These are phyloP conservation scores for Ephialtes manifestator DNA, from an alignment of 2,888 invertebrate genomes.

Conservation along the genomic window DNA sequence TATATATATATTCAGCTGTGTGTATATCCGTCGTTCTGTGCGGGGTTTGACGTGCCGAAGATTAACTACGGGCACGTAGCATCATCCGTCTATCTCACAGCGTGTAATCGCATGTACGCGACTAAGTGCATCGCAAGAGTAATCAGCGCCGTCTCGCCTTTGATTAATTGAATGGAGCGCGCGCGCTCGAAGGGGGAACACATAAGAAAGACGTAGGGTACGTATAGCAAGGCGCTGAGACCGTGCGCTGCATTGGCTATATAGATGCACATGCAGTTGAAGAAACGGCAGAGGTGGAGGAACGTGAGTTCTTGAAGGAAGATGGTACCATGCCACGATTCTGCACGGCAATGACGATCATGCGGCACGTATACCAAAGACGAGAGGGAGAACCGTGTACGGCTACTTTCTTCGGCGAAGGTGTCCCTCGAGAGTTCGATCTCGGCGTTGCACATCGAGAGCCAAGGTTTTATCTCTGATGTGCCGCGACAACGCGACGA, in stretches of 20 bases:
- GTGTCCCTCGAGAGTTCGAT: constrained; percentile 66
- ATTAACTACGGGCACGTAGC: constrained; percentile 83
- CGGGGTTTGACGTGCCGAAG: constrained; percentile 82
- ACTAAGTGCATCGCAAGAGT: constrained; percentile 83
- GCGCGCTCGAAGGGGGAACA: constrained; percentile 45
- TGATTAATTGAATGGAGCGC: constrained; percentile 81
- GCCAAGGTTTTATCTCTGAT: constrained; percentile 65
- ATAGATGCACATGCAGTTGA: constrained; percentile 35
- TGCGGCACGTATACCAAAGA: constrained; percentile 48
- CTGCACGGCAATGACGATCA: constrained; percentile 61
- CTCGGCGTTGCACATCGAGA: constrained; percentile 46
- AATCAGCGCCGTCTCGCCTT: constrained; percentile 81
- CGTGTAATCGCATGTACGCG: constrained; percentile 83
- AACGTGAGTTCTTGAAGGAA: constrained; percentile 58
- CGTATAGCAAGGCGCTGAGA: constrained; percentile 33
- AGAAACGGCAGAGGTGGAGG: constrained; percentile 51
- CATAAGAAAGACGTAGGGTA: constrained; percentile 67
- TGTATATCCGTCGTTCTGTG: constrained; percentile 67
- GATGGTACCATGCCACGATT: neutral
- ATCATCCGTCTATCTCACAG: constrained; percentile 83
- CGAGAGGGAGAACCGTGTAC: constrained; percentile 63
- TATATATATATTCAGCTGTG: neutral
- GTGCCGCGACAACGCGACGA: constrained; percentile 65
- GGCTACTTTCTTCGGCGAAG: constrained; percentile 66
- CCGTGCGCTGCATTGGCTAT: constrained; percentile 27